These are phyloP conservation scores for Trissoscelio sp. DNA, from an alignment of 2,888 invertebrate genomes.

Conservation along the genomic window DNA sequence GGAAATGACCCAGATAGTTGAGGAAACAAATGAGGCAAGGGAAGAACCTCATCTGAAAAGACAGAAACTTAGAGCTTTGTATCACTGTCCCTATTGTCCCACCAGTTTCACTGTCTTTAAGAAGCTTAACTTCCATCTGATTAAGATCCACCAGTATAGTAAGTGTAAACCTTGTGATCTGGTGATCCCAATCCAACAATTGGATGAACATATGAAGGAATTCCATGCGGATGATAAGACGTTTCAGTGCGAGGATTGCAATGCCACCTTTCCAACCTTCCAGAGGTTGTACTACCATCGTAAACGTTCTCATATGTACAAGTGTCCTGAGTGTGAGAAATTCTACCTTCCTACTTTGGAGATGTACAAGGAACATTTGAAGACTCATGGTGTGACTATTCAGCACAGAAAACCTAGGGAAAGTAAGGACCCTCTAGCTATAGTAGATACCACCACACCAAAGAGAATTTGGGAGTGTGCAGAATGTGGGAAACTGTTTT, in stretches of 20 bases:
- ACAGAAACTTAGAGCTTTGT: not conserved
- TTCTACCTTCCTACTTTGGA: slow-evolving; percentile 19
- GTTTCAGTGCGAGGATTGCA: slow-evolving; percentile 16
- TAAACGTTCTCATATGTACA: slow-evolving; percentile 31
- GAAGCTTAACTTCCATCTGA: slow-evolving; percentile 14
- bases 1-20: too few species aligned
- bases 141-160: slow-evolving; percentile 5
- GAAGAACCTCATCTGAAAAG: not conserved
- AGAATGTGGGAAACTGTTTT: slow-evolving; percentile 39
- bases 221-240: slow-evolving; percentile 10
- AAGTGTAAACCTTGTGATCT: slow-evolving; percentile 36
- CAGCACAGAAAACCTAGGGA: not conserved
- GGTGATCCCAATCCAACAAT: not conserved
- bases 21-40: not conserved
- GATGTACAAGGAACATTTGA: slow-evolving; percentile 37
- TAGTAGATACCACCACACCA: not conserved
- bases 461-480: slow-evolving; percentile 6
- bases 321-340: slow-evolving; percentile 28
- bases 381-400: slow-evolving; percentile 22
- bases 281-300: slow-evolving; percentile 37
- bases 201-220: slow-evolving; percentile 9
- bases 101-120: slow-evolving; percentile 35
- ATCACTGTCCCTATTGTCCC: slow-evolving; percentile 45
- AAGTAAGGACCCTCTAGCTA: not conserved
- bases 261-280: not conserved